Base-by-base conservation (phyloP, 2,113 vertebrate genomes). In the Hipposideros armiger region DNA sequence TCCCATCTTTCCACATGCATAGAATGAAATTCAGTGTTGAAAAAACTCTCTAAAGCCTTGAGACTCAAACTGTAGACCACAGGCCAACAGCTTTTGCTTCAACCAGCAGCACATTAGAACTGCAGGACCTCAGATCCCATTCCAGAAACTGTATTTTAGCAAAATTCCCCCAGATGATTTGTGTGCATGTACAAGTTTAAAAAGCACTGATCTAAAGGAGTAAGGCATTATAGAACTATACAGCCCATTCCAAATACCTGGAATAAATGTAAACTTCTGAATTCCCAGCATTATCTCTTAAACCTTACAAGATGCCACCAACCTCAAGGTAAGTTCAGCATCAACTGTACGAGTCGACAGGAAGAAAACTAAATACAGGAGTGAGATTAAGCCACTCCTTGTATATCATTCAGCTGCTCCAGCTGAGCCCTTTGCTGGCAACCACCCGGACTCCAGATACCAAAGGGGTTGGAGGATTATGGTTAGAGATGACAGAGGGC, bases 191-290 rank as follows among this genome's bases (percentile, higher is more conserved):
- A 14, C 2, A 96, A 87, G 47, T 82, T 82, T 69, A 85, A 96
- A 40, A 64, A 40, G 15, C 17, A 82, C 36, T 42, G 9, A n/a
- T n/a, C 56, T 67, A 73, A 81, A 94, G 19, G 19, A 87, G 90
- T 40, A 76, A 73, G 15, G 11, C 40, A 74, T 60, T 50, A 32
- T 2, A 4, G 36, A 78, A 73, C 45, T 40, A 45, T 9, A 40
- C 20, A 76, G 11, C 2, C 40, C 26, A 60, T 94, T 87, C 52
- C 56, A 85, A 76, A 84, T 95, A 93, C 54, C 20, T 62, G 32
- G 32, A 42, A 77, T 72, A 45, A 80, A 77, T 36, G 72, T 72
- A 92, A 97, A 87, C 6, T 70, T 89, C 45, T 42, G 11, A 30
- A 26, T 64, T 77, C 11, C 45, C 16, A 54, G 17, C 24, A 62